Percentiles rank a stretch among this genome's conserved stretches.
Evolutionary conservation across 2,113 vertebrate species (phyloP).

Genomic region (Pseudopodoces humilis): DNA sequence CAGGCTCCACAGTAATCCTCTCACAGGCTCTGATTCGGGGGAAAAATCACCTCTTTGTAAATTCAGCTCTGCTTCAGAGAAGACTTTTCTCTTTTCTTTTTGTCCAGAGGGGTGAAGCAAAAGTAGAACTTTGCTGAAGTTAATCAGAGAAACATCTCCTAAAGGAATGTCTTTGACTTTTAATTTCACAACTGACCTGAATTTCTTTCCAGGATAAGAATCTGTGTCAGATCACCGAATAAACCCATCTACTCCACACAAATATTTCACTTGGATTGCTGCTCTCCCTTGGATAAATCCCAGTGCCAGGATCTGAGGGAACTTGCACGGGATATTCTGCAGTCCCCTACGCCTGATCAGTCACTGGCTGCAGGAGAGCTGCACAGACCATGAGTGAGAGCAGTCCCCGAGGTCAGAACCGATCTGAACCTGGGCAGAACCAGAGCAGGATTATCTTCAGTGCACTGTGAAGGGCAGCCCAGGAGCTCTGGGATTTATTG

Average conservation of each 20-base stretch:
- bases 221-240: background rate
- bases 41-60: background rate
- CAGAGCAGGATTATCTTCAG: background rate
- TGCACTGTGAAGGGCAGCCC: constrained; percentile 17
- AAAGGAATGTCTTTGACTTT: background rate
- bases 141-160: background rate
- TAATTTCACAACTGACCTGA: background rate
- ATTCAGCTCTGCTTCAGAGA: background rate
- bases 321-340: background rate
- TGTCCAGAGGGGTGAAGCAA: background rate
- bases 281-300: background rate
- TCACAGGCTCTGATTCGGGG: background rate
- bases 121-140: background rate
- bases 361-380: background rate
- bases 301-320: background rate
- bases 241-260: background rate
- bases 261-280: background rate
- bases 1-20: background rate
- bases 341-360: background rate
- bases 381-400: background rate
- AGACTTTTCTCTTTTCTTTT: background rate
- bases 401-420: background rate
- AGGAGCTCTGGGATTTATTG: background rate
- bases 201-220: background rate
- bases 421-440: background rate